Conservation (phyloP, 2,113 vertebrate species). For the Cebidichthys violaceus region DNA sequence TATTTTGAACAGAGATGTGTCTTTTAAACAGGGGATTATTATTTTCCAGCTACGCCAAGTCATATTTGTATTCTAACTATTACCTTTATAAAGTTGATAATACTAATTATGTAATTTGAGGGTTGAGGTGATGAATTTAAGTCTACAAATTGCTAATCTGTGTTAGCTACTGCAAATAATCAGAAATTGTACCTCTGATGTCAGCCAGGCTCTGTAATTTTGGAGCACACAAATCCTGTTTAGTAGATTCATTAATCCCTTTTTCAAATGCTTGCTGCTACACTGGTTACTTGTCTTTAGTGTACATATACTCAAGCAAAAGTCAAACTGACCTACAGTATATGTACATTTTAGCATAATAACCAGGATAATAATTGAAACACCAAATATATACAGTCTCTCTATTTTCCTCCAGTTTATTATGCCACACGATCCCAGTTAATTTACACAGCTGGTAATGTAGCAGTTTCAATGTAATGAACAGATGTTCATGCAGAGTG, state of each 20-base stretch:
- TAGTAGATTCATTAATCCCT: not conserved
- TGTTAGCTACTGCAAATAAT: not conserved
- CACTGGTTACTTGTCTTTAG: not conserved
- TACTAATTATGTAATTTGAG: not conserved
- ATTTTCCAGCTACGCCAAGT: no score
- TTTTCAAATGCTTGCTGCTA: not conserved
- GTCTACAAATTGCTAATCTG: not conserved
- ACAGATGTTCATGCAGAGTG: slow-evolving; percentile 72
- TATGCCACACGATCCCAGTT: slow-evolving; percentile 29
- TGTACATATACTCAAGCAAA: not conserved
- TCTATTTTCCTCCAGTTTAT: slow-evolving; percentile 23
- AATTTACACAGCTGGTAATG: slow-evolving; percentile 53
- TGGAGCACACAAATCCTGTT: not conserved
- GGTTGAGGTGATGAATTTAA: not conserved
- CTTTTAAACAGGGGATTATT: no score
- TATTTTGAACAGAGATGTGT: no score
- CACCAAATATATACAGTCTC: slow-evolving; percentile 15
- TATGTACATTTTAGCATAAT: not conserved
- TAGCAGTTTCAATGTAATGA: slow-evolving; percentile 60
- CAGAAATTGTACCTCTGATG: not conserved
- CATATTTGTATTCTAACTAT: no score
- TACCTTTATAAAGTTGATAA: no score
- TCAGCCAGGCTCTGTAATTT: not conserved
- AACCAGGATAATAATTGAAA: slow-evolving; percentile 12
- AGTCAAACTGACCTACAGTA: not conserved